Conservation (phyloP, 2,113 vertebrate species). For the Gymnorhina tibicen region DNA sequence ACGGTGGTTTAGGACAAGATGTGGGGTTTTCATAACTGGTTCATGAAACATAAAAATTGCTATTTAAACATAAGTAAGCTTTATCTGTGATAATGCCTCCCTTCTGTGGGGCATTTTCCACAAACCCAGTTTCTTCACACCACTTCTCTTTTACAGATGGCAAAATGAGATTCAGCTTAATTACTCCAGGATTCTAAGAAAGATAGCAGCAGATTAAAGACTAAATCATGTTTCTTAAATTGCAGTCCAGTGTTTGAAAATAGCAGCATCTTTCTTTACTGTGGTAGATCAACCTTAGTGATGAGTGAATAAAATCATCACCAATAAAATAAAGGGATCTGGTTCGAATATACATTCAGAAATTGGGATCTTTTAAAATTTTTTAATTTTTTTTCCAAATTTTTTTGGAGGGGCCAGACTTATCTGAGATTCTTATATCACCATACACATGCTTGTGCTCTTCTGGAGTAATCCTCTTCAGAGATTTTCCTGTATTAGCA, state of each 20-base stretch:
- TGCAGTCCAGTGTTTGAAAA: conserved; percentile 49
- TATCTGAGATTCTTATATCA: not conserved
- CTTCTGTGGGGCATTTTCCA: conserved; percentile 44
- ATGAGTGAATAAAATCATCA: not conserved
- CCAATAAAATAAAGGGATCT: not conserved
- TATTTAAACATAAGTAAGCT: not conserved
- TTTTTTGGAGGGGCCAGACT: not conserved
- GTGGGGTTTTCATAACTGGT: not conserved
- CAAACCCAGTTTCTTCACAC: conserved; percentile 16
- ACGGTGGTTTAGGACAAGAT: not conserved
- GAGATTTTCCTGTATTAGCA: not conserved
- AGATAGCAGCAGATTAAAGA: conserved; percentile 37
- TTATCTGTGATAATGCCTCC: conserved; percentile 16
- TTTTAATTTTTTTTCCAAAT: not conserved
- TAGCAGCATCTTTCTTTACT: conserved; percentile 37
- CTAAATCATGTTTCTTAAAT: conserved; percentile 42
- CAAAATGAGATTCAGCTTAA: conserved; percentile 42
- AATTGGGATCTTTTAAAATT: not conserved
- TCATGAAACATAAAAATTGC: not conserved
- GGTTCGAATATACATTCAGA: not conserved
- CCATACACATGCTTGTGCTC: not conserved
- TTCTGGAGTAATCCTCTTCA: not conserved
- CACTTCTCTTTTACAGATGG: conserved; percentile 47
- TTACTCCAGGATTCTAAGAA: conserved; percentile 18
- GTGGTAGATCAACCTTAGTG: not conserved